Evolutionary conservation across 92 coral and sea anemone species (phyloP).

Genomic region (Chrysogorgia sp.): DNA sequence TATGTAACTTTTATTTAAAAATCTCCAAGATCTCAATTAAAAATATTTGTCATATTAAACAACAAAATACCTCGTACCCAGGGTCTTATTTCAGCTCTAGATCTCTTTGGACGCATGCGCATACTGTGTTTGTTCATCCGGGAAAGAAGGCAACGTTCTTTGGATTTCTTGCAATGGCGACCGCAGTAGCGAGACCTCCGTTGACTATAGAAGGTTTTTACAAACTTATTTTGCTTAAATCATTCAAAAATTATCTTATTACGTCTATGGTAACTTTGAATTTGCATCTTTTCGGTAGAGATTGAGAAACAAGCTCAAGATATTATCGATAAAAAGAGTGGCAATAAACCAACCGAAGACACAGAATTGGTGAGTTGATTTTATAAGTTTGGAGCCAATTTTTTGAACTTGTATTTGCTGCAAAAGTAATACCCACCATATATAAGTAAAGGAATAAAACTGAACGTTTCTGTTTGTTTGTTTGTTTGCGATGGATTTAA

Average conservation of each 20-base stretch:
- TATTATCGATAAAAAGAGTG: constrained; percentile 32
- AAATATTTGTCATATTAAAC: too few species aligned
- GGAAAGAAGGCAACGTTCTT: not conserved
- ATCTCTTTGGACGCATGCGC: not conserved
- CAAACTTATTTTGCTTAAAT: not conserved
- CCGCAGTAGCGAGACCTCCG: constrained; percentile 26
- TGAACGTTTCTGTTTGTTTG: too few species aligned
- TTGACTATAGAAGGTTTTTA: constrained; percentile 37
- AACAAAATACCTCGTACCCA: too few species aligned
- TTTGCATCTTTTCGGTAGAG: not conserved
- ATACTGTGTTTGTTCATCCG: constrained; percentile 10
- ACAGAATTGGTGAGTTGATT: constrained; percentile 28
- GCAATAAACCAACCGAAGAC: constrained; percentile 26
- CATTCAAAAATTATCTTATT: not conserved
- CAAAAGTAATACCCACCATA: too few species aligned
- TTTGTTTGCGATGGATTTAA: too few species aligned
- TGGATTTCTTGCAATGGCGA: constrained; percentile 17
- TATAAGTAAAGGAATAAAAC: too few species aligned
- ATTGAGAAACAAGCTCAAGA: constrained; percentile 40
- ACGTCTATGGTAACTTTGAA: not conserved
- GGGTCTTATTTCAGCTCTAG: not conserved
- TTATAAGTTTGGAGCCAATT: too few species aligned
- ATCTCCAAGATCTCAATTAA: not conserved
- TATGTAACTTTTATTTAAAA: not conserved
- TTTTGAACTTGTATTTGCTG: too few species aligned